phyloP scores from a whole-genome alignment of 2,888 invertebrate genomes.

The Drosophila acutilabella region DNA sequence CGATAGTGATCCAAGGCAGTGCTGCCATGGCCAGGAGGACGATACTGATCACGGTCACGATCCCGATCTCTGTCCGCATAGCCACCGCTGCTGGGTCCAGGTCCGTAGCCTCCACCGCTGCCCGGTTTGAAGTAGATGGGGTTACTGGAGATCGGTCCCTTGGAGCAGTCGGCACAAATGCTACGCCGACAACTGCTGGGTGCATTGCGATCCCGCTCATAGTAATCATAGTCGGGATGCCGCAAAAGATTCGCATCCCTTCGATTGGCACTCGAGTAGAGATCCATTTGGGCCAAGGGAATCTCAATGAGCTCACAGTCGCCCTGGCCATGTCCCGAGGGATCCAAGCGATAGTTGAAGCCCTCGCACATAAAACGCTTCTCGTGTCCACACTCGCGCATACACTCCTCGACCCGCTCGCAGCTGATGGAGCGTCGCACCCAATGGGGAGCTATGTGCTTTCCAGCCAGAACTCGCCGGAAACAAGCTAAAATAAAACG shows the following conservation, averaged over 20 bases:
- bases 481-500: conserved; percentile 89
- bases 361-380: conserved; percentile 92
- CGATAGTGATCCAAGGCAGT: conserved; percentile 82
- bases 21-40: conserved; percentile 57
- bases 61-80: conserved; percentile 54
- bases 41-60: conserved; percentile 67
- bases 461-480: conserved; percentile 90
- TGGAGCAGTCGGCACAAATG: conserved; percentile 75
- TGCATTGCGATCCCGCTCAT: conserved; percentile 91
- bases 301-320: conserved; percentile 91
- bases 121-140: conserved; percentile 83
- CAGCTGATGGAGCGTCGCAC: conserved; percentile 89
- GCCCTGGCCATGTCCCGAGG: conserved; percentile 89
- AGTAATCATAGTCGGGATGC: conserved; percentile 91
- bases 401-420: conserved; percentile 91
- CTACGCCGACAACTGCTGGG: conserved; percentile 87
- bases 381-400: conserved; percentile 90
- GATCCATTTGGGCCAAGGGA: conserved; percentile 89
- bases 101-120: conserved; percentile 45
- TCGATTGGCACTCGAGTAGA: conserved; percentile 85
- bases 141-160: conserved; percentile 73
- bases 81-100: conserved; percentile 50
- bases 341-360: conserved; percentile 93
- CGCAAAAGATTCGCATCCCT: conserved; percentile 86
- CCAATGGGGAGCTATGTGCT: conserved; percentile 89